Evolutionary conservation across 1,140 invertebrate species (phyloP), one percentile per base, ranked within the genome.

Genomic region (Brachystomella parvula): DNA sequence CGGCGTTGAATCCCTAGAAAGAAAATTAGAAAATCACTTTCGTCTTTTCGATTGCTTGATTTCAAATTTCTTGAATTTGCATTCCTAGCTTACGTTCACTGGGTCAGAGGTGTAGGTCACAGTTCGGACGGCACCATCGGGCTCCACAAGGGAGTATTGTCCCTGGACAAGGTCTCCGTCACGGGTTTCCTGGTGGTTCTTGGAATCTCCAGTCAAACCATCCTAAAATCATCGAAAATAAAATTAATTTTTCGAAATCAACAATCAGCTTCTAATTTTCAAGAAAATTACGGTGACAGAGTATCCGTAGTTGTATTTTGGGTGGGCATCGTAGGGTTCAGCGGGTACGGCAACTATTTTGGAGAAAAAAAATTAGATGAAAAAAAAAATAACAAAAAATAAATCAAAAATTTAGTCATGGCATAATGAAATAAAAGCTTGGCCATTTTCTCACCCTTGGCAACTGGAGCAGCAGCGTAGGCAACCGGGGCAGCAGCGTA

Each of bases 71-170:
- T 39, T 9, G 6, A 39, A 39, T 19, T 9, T 39, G 6, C 35
- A 19, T 6, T 39, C 35, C 6, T 39, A 6, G 35, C 35, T 39
- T 39, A 39, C 63, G 63, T 64, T 53, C 29, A 64, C 63, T 31
- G 63, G 63, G 39, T 64, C 63, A 26, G 47, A 30, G 47, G 63
- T 64, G 63, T 64, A 64, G 49, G 63, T 64, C 12, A 64, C 63
- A 29, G 63, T 64, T 3, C 63, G 15, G 63, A 64, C 53, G 49
- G 63, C 63, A 57, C 63, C 63, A 64, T 64, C 63, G 28, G 63
- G 63, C 31, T 64, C 63, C 47, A 39, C 35, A 19, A 39, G 35
- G 35, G 35, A 39, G 35, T 39, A 39, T 19, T 39, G 35, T 39
- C 35, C 63, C 32, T 64, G 63, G 49, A 64, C 63, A 30, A 63